Conservation (phyloP, 2,888 invertebrate genomes). For the Tipula unca region DNA sequence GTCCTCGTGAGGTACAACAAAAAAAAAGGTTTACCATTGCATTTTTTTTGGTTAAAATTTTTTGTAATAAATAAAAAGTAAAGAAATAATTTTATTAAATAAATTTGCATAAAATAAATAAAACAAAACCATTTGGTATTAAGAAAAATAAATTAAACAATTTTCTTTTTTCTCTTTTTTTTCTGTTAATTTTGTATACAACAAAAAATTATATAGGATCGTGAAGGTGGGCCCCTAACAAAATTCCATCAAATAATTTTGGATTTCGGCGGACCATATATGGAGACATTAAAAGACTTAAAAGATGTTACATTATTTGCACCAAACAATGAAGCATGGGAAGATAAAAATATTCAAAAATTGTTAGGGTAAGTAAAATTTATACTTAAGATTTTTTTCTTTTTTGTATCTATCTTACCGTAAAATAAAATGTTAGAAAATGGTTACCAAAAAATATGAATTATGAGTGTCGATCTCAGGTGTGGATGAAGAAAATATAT, state of each 20-base stretch:
- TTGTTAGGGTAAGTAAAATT: conserved; percentile 47
- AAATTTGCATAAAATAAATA: conserved; percentile 16
- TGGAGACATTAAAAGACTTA: conserved; percentile 58
- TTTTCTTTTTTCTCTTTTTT: conserved; percentile 14
- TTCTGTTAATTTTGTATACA: neutral
- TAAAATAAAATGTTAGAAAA: neutral
- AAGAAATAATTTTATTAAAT: neutral
- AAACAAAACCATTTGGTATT: neutral
- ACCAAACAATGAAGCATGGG: conserved; percentile 83
- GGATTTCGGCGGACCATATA: conserved; percentile 66
- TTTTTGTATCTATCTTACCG: neutral
- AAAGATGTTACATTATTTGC: conserved; percentile 78
- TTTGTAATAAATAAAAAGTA: neutral
- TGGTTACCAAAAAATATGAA: neutral
- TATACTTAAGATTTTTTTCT: neutral
- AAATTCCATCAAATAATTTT: conserved; percentile 76
- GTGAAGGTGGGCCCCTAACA: conserved; percentile 65
- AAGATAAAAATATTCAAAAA: conserved; percentile 61
- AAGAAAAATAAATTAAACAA: neutral
- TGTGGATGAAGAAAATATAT: neutral
- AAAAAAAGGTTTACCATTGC: neutral
- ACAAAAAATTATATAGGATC: conserved; percentile 45
- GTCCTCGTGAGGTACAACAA: neutral
- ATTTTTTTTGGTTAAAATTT: neutral
- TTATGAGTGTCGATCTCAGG: neutral